Base-by-base conservation (phyloP, 2,113 vertebrate genomes). In the Gallinago media region DNA sequence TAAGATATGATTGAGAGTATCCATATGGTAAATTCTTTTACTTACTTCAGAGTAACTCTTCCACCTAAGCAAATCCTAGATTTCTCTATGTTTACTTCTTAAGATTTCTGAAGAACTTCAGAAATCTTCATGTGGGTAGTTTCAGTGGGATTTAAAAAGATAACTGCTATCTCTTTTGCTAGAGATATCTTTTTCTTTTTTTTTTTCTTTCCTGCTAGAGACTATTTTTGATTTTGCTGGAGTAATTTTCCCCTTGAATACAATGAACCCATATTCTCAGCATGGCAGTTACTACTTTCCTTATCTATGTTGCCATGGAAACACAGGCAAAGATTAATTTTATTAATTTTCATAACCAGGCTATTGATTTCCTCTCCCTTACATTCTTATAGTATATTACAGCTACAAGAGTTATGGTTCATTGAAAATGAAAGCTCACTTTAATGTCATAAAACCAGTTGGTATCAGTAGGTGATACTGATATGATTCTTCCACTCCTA, bases 251-350 rank as follows among this genome's bases (percentile, higher is more conserved):
- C 36, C 55, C 52, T 62, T n/a, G 34, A 76, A 61, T 66, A 79
- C 15, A 44, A 76, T 11, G 10, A 83, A 42, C 21, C 36, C 22
- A 52, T 74, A 68, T 70, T 84, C 83, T 86, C 91, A 93, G 82
- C 59, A 38, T 17, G 46, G 25, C 46, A 80, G 47, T 46, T 91
- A 56, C 38, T 89, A 49, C 50, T 77, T 71, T 67, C 17, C 63
- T 71, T 86, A 74, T 91, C 76, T 87, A 13, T 29, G 87, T 93
- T 94, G 89, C 73, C 89, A 46, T 84, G 80, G 95, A 94, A 94
- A 94, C 84, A 58, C 29, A 70, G 81, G 42, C 46, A 95, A 92
- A 91, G 52, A 86, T 91, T 86, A 80, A 85, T 95, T 92, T 89
- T 83, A 86, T 91, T 86, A 80, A 85, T 95, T 92, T 87, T 83